Evolutionary conservation across 2,113 vertebrate genomes (phyloP), one percentile per base, ranked within the genome.

Genomic region (Phaethon lepturus): DNA sequence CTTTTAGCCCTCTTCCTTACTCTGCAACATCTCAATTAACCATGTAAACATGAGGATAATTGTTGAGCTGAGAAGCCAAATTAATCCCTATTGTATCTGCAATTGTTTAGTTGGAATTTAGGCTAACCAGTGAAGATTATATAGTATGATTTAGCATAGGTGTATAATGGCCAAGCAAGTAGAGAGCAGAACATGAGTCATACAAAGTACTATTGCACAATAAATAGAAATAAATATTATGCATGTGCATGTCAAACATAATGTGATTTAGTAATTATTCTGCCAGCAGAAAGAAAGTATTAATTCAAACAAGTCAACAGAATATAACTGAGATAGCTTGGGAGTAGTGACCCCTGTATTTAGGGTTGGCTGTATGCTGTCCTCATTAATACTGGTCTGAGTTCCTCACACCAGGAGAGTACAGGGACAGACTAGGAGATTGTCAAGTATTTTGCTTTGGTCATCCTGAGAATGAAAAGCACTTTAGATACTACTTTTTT

Each of bases 151-250:
- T 77, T 71, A 80, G 58, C 10, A 58, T 12, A 25, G 53, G 20
- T 12, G 15, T 38, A 24, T 16, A 74, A 26, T 10, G 13, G 55
- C 24, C 24, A 89, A 90, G 59, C 26, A 67, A 72, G 29, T 6
- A 79, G n/a, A 93, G 92, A 90, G 35, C 1, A 64, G 29, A 88
- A 29, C 31, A 31, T 8, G 6, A 96, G 17, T 72, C 38, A 67
- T 25, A 71, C 44, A 7, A 91, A 71, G 35, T 63, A 77, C 45
- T 59, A n/a, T 7, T 7, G 5, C 20, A 35, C 40, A 94, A 88
- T 96, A 96, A 97, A 95, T 93, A 96, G 26, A 79, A 91, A 96
- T 94, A 96, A 96, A 72, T 95, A 87, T 13, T 56, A 62, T 59
- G 42, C 14, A 62, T 50, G 31, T 81, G 49, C 13, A 66, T 28